Evolutionary conservation across 2,888 invertebrate species (phyloP), one percentile per base, ranked within the genome.

Genomic region (Machimus rusticus): DNA sequence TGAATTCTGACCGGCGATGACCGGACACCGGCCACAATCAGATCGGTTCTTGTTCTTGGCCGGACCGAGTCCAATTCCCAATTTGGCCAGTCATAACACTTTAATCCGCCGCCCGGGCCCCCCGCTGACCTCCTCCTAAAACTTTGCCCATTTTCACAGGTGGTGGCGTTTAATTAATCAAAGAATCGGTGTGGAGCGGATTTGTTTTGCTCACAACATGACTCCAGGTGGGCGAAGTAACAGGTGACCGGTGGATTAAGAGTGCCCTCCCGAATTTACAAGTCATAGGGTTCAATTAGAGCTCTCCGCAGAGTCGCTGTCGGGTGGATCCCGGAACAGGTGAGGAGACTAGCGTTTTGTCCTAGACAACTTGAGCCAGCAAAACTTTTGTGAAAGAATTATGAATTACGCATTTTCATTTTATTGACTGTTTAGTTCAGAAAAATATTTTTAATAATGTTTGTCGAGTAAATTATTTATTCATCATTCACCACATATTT

Each of bases 81-180:
- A 66, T 84, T 84, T 66, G 66, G 82, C 57, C 57, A 84, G 82
- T 84, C 82, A 84, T 84, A 84, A 84, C 82, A 84, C 57, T 84
- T 66, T 84, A 66, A 37, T 57, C 37, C 82, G 9, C 66, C 46
- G 66, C n/a, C 34, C 23, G 55, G 9, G 39, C 82, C 43, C 57
- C 85, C 74, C 34, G 85, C 85, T 85, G 85, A 74, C 85, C 74
- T 51, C 6, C 9, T 43, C 85, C 85, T 74, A 74, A 43, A 85
- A 85, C 74, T 85, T 85, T 85, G 85, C 16, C 46, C 85, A 85
- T 74, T 85, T 85, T 84, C 85, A 74, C 85, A 85, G 85, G 85
- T 84, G 74, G 74, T 74, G 74, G 85, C 43, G 82, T 74, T 28
- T 85, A 85, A 85, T 85, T 85, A 85, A 85, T 85, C 85, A 85